Conservation (phyloP, 2,888 invertebrate species). For the Carcina quercana region DNA sequence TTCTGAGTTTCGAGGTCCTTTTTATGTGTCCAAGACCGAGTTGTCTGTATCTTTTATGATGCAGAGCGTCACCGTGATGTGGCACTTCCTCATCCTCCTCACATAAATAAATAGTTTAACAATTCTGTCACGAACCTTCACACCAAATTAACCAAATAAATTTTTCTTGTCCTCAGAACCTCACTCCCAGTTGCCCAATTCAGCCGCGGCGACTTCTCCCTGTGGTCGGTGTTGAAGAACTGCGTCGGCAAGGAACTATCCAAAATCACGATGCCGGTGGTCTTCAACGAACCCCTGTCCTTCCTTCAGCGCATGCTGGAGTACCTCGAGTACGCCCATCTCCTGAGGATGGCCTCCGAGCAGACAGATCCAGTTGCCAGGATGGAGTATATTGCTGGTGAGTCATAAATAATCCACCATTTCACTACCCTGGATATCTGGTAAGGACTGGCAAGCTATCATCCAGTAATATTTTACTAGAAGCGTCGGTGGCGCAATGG, state of each 20-base stretch:
- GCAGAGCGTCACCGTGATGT: not conserved
- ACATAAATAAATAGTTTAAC: too few relatives aligned
- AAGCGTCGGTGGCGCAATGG: too few relatives aligned
- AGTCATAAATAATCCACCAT: too few relatives aligned
- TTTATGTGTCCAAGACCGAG: too few relatives aligned
- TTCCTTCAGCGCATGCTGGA: constrained; percentile 96
- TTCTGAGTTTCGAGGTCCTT: too few relatives aligned
- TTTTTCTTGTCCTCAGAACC: constrained; percentile 63
- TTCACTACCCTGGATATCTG: too few relatives aligned
- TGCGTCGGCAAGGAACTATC: constrained; percentile 95
- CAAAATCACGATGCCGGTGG: constrained; percentile 97
- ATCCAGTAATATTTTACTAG: too few relatives aligned
- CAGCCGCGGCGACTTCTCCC: constrained; percentile 86
- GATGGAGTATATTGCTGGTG: constrained; percentile 84
- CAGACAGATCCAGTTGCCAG: constrained; percentile 87
- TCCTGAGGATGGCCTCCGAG: constrained; percentile 83
- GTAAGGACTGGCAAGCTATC: too few relatives aligned
- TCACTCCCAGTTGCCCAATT: constrained; percentile 83
- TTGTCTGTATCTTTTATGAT: not conserved
- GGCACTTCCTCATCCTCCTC: too few relatives aligned
- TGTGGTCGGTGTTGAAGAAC: constrained; percentile 94
- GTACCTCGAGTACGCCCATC: constrained; percentile 91
- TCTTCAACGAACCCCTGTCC: constrained; percentile 96
- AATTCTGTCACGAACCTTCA: too few relatives aligned
- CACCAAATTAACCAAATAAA: too few relatives aligned